Conservation (phyloP, 2,888 invertebrate genomes). For the Crossocerus cetratus region DNA sequence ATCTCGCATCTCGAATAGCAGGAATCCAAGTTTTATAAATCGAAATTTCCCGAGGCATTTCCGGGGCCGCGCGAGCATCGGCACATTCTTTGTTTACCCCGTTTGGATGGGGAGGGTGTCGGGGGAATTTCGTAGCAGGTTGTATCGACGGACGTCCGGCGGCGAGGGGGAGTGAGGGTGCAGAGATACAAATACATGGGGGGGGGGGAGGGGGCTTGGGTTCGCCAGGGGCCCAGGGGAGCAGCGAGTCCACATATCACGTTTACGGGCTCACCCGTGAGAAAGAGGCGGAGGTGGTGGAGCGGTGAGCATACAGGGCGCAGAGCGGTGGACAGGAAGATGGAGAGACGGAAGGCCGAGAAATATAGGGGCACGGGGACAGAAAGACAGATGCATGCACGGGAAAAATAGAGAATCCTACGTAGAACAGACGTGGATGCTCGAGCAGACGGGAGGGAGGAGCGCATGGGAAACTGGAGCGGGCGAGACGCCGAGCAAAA, state of each 20-base stretch:
- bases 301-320: background rate
- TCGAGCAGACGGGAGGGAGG: background rate
- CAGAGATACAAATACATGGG: conserved; percentile 6
- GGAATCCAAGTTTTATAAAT: no score
- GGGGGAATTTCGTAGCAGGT: background rate
- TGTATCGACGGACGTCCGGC: conserved; percentile 20
- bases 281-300: background rate
- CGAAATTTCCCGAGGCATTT: no score
- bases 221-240: background rate
- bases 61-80: no score
- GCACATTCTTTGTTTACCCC: conserved; percentile 8
- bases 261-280: conserved; percentile 4
- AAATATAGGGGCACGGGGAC: background rate
- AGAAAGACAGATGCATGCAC: conserved; percentile 3
- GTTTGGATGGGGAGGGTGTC: no score
- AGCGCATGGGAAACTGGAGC: background rate
- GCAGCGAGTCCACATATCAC: conserved; percentile 26
- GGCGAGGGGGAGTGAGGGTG: conserved; percentile 20
- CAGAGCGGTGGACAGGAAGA: background rate
- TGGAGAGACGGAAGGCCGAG: conserved; percentile 19
- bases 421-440: background rate
- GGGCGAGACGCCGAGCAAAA: background rate
- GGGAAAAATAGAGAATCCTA: background rate
- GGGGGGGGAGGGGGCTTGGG: conserved; percentile 13
- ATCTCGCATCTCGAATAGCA: no score